These are phyloP conservation scores for Sitta europaea DNA, from an alignment of 2,113 vertebrate genomes.

Conservation along the genomic window DNA sequence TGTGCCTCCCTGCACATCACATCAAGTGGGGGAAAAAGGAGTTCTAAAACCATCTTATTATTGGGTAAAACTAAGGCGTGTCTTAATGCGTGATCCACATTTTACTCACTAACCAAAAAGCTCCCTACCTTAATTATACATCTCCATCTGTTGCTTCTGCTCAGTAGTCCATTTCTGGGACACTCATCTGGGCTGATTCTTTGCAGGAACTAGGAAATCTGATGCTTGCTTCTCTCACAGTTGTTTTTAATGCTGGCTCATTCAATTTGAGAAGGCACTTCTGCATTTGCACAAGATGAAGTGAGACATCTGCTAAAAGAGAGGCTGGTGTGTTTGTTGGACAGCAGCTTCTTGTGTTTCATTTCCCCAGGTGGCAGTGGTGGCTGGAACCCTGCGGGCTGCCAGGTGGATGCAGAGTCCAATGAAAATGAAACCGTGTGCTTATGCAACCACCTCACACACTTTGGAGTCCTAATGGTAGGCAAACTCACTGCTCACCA, in stretches of 20 bases:
- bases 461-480: constrained; percentile 95
- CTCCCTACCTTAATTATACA: background rate
- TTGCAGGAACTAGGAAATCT: background rate
- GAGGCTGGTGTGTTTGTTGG: background rate
- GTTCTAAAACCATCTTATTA: background rate
- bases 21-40: background rate
- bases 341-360: background rate
- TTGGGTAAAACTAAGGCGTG: background rate
- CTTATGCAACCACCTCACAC: constrained; percentile 90
- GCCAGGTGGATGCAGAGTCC: constrained; percentile 67
- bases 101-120: background rate
- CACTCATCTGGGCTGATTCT: background rate
- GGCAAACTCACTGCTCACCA: constrained; percentile 1
- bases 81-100: accelerated
- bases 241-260: background rate
- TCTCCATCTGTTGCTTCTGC: background rate
- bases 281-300: background rate
- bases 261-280: background rate
- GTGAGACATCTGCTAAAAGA: background rate
- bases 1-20: background rate
- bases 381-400: constrained; percentile 86
- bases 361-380: constrained; percentile 78
- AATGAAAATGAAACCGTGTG: constrained; percentile 81
- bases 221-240: background rate
- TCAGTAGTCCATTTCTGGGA: background rate